phyloP scores from a whole-genome alignment of 1,140 invertebrate genomes.

The Steinernema feltiae region DNA sequence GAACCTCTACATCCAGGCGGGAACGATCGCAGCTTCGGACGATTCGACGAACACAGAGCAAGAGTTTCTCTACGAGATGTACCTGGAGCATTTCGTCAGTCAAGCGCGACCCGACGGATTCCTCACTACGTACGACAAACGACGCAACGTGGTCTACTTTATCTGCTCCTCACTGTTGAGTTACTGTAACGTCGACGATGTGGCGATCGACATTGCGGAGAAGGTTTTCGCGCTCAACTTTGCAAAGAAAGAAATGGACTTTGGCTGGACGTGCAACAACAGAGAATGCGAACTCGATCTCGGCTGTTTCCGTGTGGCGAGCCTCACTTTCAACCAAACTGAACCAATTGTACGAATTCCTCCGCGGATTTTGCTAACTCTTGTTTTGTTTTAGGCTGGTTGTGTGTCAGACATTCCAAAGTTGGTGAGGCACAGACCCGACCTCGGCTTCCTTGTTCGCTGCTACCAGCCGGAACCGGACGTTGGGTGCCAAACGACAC shows the following conservation, averaged over 20 bases:
- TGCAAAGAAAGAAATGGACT: neutral
- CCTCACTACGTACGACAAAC: neutral
- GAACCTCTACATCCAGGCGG: neutral
- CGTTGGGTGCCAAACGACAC: neutral
- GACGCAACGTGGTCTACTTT: neutral
- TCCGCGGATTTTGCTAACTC: neutral
- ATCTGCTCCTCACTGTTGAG: neutral
- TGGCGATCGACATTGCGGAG: neutral
- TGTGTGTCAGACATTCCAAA: neutral
- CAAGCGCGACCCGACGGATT: neutral
- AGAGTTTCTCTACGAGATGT: neutral
- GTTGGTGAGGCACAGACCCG: neutral
- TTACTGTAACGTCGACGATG: neutral
- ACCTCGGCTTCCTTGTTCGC: neutral
- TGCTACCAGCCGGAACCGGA: neutral
- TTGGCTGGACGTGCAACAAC: neutral
- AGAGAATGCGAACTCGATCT: neutral
- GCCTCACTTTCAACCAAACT: neutral
- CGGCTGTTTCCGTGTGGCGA: neutral
- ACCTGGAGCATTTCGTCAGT: neutral
- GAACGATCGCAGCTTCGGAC: neutral
- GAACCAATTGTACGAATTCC: neutral
- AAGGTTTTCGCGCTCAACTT: neutral
- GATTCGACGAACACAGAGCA: neutral
- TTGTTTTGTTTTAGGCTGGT: neutral